Evolutionary conservation across 1,140 invertebrate species (phyloP), one percentile per base, ranked within the genome.

Genomic region (Aporrectodea caliginosa): DNA sequence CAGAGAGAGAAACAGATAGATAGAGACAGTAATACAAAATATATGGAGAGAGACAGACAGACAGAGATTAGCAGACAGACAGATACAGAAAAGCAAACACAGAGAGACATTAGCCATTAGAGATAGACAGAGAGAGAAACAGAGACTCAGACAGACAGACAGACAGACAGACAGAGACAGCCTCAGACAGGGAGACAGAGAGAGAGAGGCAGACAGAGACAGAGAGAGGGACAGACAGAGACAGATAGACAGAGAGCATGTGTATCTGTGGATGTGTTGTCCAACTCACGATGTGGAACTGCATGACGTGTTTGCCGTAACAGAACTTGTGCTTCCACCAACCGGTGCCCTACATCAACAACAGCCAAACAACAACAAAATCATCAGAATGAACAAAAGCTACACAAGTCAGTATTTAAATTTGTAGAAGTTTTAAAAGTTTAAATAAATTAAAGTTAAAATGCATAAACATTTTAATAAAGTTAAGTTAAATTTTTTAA

Each of bases 301-400:
- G 88, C 16, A 83, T 83, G n/a, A 85, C 85, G 84, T 85, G 82
- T 84, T 84, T 86, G 6, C 84, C 84, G 80, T 84, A 85, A 82
- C 88, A 89, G 31, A 88, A 84, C 80, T 88, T 87, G 84, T 88
- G 86, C 80, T 85, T 86, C 88, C 88, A 89, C 88, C 88, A 89
- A 1, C 87, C 87, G 72, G 92, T 92, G 16, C 95, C 95, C 94
- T 96, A 58, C 43, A 58, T 58, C 6, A 58, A 58, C 43, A 12
- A 58, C 43, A 6, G 43, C 22, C 22, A 58, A 22, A 58, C 22
- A 58, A n/a, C n/a, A n/a, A n/a, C n/a, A n/a, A n/a, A n/a, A n/a
- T n/a, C n/a, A n/a, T n/a, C n/a, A n/a, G n/a, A n/a, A n/a, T n/a
- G n/a, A n/a, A n/a, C n/a, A n/a, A n/a, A n/a, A n/a, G n/a, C n/a